These are phyloP conservation scores for Zaprionus capensis DNA, from an alignment of 1,140 invertebrate genomes.

Conservation along the genomic window DNA sequence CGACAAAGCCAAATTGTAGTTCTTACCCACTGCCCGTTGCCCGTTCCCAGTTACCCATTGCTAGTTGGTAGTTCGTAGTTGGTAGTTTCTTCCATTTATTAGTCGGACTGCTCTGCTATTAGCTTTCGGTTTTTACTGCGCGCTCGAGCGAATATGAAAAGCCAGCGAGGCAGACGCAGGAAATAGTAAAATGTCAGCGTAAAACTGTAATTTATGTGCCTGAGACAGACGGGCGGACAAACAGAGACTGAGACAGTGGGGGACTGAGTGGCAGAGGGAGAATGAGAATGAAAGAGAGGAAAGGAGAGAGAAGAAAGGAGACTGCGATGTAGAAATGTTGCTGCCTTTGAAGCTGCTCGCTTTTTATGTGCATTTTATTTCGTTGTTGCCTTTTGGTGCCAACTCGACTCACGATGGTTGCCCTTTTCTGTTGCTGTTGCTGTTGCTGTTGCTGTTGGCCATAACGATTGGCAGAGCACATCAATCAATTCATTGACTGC, in stretches of 20 bases:
- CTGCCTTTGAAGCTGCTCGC: conserved; percentile 27
- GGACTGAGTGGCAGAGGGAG: conserved; percentile 10
- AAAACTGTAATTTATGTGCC: conserved; percentile 81
- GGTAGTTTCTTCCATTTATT: conserved; percentile 27
- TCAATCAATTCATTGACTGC: conserved; percentile 79
- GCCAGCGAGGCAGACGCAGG: conserved; percentile 60
- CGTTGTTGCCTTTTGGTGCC: conserved; percentile 61
- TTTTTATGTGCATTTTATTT: conserved; percentile 76
- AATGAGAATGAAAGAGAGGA: background rate
- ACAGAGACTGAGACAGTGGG: conserved; percentile 53
- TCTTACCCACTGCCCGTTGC: conserved; percentile 12
- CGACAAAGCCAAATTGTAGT: conserved; percentile 68
- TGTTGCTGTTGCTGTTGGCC: conserved; percentile 30
- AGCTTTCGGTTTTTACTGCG: conserved; percentile 78
- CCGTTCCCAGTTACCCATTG: conserved; percentile 12
- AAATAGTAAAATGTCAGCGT: conserved; percentile 82
- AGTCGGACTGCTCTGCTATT: conserved; percentile 67
- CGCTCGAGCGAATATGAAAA: conserved; percentile 69
- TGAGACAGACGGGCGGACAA: conserved; percentile 52
- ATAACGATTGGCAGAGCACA: conserved; percentile 43
- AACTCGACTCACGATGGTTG: conserved; percentile 12
- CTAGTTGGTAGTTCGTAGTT: conserved; percentile 22
- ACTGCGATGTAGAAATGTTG: background rate
- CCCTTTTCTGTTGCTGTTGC: conserved; percentile 19
- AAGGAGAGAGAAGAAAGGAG: conserved; percentile 3